Evolutionary conservation across 1,140 invertebrate species (phyloP).

Genomic region (Lordiphosa stackelbergi): DNA sequence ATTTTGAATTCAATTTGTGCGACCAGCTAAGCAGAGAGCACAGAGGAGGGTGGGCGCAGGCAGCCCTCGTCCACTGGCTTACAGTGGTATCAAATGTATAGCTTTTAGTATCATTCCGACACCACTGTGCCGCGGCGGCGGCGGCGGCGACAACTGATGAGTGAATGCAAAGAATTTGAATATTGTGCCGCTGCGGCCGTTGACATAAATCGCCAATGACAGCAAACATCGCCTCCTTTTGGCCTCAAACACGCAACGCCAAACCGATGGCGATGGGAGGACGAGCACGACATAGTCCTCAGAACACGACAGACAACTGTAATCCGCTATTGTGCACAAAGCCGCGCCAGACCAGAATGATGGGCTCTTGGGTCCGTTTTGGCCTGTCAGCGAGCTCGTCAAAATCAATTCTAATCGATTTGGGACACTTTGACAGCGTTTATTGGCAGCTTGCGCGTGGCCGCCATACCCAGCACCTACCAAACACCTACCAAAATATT

Average conservation of each 20-base stretch:
- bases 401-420: conserved; percentile 76
- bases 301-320: conserved; percentile 72
- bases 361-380: conserved; percentile 35
- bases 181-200: conserved; percentile 68
- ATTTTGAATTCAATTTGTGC: conserved; percentile 65
- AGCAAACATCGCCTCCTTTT: conserved; percentile 71
- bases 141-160: conserved; percentile 68
- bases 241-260: conserved; percentile 61
- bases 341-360: conserved; percentile 20
- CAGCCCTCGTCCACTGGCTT: conserved; percentile 42
- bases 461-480: conserved; percentile 61
- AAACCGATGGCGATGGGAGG: conserved; percentile 6
- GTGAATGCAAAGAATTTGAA: conserved; percentile 75
- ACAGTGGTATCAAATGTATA: conserved; percentile 57
- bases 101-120: conserved; percentile 11
- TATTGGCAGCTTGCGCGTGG: conserved; percentile 72
- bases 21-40: conserved; percentile 47
- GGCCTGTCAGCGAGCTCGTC: conserved; percentile 56
- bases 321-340: conserved; percentile 57
- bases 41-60: conserved; percentile 22
- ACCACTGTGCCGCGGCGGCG: not conserved
- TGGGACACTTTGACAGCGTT: conserved; percentile 71
- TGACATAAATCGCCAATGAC: conserved; percentile 75
- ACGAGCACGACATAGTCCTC: conserved; percentile 33
- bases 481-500: conserved; percentile 17